phyloP scores from a whole-genome alignment of 2,113 vertebrate genomes.

The Morone saxatilis region DNA sequence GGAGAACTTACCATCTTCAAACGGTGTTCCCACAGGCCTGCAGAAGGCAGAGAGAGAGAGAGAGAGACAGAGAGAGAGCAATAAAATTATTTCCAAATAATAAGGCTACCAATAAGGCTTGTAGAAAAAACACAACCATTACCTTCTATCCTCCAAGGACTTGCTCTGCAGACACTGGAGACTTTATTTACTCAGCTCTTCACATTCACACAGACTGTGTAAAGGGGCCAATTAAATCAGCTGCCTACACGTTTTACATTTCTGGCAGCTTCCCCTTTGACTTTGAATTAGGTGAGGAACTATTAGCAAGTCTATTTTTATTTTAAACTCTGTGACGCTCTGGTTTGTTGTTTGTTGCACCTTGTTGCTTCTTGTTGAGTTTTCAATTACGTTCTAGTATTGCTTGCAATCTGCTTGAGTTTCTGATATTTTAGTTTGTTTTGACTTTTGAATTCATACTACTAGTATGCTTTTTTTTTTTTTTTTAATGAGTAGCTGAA shows the following conservation, averaged over 20 bases:
- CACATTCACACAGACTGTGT: slow-evolving; percentile 7
- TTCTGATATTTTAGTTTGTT: background rate
- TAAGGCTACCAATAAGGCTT: slow-evolving; percentile 18
- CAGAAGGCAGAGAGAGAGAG: slow-evolving; percentile 53
- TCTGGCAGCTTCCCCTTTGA: slow-evolving; percentile 38
- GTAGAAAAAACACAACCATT: slow-evolving; percentile 5
- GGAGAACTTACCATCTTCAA: slow-evolving; percentile 95
- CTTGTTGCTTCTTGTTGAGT: background rate
- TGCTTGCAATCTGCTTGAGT: background rate
- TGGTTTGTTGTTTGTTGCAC: slow-evolving; percentile 11
- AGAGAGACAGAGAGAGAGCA: slow-evolving; percentile 8
- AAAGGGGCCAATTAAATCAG: slow-evolving; percentile 48
- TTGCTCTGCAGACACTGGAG: slow-evolving; percentile 10
- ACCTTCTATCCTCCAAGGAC: background rate
- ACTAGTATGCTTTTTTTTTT: background rate
- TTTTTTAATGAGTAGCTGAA: background rate
- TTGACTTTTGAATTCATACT: background rate
- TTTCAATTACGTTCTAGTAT: background rate
- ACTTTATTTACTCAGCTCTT: slow-evolving; percentile 43
- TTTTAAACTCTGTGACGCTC: background rate
- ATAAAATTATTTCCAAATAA: slow-evolving; percentile 24
- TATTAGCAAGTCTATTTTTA: slow-evolving; percentile 34
- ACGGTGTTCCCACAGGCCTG: slow-evolving; percentile 98
- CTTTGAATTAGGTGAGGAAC: slow-evolving; percentile 31
- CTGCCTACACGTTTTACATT: slow-evolving; percentile 15